phyloP scores from a whole-genome alignment of 2,113 vertebrate genomes.

The Octodon degus region DNA sequence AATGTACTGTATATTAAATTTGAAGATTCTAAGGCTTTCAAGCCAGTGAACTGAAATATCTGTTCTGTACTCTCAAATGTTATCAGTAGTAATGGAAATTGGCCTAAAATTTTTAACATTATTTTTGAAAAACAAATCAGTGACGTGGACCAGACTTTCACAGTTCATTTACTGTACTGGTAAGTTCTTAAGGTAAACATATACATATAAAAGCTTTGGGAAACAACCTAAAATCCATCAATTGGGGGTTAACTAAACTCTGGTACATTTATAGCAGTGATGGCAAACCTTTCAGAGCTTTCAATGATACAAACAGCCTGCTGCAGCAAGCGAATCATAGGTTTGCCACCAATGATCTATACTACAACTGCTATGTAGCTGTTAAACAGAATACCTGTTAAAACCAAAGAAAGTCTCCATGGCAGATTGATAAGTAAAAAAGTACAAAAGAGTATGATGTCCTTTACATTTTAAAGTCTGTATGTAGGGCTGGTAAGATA shows the following conservation, averaged over 20 bases:
- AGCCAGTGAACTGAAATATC: conserved; percentile 23
- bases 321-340: neutral
- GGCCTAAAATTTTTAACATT: neutral
- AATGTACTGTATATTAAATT: conserved; percentile 19
- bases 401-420: conserved; percentile 25
- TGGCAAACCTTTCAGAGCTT: neutral
- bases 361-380: neutral
- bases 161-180: neutral
- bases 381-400: neutral
- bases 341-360: neutral
- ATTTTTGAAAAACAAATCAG: neutral
- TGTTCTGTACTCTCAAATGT: neutral
- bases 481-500: too few species aligned
- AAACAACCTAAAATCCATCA: neutral
- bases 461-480: neutral
- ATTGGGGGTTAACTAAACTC: conserved; percentile 17
- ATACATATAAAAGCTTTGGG: neutral
- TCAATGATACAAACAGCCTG: neutral
- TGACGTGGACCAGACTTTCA: neutral
- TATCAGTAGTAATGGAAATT: conserved; percentile 12
- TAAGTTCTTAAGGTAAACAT: neutral
- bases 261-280: neutral
- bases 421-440: neutral
- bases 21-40: conserved; percentile 44
- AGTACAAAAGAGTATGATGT: neutral